These are phyloP conservation scores for Dynastes tityus DNA, from an alignment of 2,888 invertebrate species.

Conservation along the genomic window DNA sequence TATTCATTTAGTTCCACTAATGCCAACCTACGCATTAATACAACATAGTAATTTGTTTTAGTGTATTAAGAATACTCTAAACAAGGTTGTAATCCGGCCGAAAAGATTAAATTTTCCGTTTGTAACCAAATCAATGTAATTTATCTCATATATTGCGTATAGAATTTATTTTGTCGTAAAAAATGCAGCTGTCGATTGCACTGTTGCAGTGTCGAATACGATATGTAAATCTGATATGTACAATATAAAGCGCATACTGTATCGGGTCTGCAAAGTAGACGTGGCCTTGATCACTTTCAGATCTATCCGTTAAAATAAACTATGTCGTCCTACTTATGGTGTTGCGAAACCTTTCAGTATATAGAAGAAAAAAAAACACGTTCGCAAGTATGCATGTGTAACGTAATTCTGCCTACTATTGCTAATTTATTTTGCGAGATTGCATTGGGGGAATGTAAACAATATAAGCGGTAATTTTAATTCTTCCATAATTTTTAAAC, in stretches of 20 bases:
- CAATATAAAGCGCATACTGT: slow-evolving; percentile 1
- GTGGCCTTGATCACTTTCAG: slow-evolving; percentile 45
- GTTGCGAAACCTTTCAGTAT: slow-evolving; percentile 33
- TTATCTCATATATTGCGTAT: too few relatives aligned
- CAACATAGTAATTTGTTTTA: too few relatives aligned
- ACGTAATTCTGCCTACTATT: slow-evolving; percentile 38
- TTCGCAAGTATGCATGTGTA: slow-evolving; percentile 29
- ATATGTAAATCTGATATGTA: neutral
- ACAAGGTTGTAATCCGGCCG: too few relatives aligned
- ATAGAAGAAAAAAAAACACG: slow-evolving; percentile 30
- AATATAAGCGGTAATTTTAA: too few relatives aligned
- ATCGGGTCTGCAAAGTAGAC: neutral
- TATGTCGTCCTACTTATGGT: slow-evolving; percentile 43
- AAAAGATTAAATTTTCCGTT: too few relatives aligned
- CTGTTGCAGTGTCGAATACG: neutral
- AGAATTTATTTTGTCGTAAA: neutral
- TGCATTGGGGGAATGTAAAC: too few relatives aligned
- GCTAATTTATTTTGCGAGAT: slow-evolving; percentile 3
- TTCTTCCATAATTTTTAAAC: neutral
- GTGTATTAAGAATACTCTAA: too few relatives aligned
- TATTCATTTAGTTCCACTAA: too few relatives aligned
- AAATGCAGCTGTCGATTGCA: neutral
- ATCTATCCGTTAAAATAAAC: slow-evolving; percentile 41
- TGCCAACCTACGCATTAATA: too few relatives aligned
- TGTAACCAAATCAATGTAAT: too few relatives aligned